A percentile compares a stretch with the other conserved stretches of the same genome.
Conservation (phyloP, 2,888 invertebrate genomes). For the Bellardia bayeri region DNA sequence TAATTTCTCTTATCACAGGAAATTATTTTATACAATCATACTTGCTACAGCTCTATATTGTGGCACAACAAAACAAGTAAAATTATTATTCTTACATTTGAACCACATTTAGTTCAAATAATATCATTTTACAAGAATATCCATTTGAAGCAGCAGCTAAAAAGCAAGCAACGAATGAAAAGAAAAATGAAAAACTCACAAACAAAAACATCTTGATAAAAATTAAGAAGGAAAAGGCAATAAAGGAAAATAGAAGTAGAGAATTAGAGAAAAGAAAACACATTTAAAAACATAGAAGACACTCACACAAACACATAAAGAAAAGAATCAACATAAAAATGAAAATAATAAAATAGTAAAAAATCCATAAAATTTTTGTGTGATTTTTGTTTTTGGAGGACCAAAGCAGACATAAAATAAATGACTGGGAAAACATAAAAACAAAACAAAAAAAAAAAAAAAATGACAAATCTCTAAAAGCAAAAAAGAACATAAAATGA, state of each 20-base stretch:
- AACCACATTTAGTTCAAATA: slow-evolving; percentile 72
- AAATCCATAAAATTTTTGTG: slow-evolving; percentile 50
- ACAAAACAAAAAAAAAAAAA: slow-evolving; percentile 10
- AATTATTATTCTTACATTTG: slow-evolving; percentile 32
- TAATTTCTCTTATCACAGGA: slow-evolving; percentile 70
- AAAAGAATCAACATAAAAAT: slow-evolving; percentile 45
- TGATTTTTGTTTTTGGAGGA: slow-evolving; percentile 48
- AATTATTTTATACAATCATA: slow-evolving; percentile 61
- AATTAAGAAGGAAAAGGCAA: not conserved
- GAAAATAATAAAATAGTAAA: slow-evolving; percentile 46
- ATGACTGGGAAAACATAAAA: slow-evolving; percentile 69
- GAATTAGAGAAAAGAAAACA: not conserved
- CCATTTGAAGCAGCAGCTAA: not conserved
- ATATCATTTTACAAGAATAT: slow-evolving; percentile 71
- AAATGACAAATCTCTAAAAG: slow-evolving; percentile 33
- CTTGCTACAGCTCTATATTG: not conserved
- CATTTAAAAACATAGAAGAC: slow-evolving; percentile 43
- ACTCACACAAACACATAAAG: not conserved
- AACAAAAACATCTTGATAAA: not conserved
- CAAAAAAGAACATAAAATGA: slow-evolving; percentile 56
- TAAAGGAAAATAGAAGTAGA: not conserved
- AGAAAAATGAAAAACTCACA: not conserved
- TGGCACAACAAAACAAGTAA: slow-evolving; percentile 43
- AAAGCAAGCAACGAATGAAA: too few relatives aligned
- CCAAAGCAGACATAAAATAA: slow-evolving; percentile 73